phyloP scores from a whole-genome alignment of 2,113 vertebrate genomes.

The Hylia prasina region DNA sequence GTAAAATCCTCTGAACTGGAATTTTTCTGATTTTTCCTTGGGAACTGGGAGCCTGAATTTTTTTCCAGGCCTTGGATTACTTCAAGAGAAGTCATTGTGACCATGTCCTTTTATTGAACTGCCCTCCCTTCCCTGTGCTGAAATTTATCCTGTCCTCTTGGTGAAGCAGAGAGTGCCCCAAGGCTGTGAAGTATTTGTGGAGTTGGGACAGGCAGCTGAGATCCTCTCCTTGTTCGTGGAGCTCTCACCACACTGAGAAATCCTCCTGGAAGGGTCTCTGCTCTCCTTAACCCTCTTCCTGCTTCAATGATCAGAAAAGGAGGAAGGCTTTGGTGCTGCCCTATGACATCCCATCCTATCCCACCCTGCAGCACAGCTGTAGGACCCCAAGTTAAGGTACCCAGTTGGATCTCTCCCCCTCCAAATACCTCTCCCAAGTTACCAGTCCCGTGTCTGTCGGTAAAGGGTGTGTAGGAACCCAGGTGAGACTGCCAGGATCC shows the following conservation, averaged over 20 bases:
- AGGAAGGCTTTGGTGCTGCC: not conserved
- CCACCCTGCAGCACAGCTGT: not conserved
- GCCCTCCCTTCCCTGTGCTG: not conserved
- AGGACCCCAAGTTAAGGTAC: not conserved
- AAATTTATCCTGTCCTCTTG: not conserved
- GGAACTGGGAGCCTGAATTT: not conserved
- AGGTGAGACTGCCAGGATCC: fast-evolving
- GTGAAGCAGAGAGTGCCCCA: not conserved
- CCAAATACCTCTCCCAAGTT: not conserved
- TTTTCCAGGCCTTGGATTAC: not conserved
- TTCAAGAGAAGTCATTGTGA: not conserved
- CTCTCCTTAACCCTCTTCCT: not conserved
- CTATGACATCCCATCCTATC: not conserved
- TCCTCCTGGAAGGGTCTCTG: fast-evolving
- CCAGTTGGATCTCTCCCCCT: not conserved
- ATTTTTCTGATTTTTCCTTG: not conserved
- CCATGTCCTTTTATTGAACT: not conserved
- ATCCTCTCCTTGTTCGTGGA: not conserved
- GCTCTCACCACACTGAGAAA: not conserved
- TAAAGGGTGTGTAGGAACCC: not conserved
- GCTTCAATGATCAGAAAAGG: too few species aligned
- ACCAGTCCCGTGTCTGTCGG: not conserved
- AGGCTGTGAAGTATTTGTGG: not conserved
- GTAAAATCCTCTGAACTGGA: not conserved
- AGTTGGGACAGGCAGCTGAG: not conserved